A percentile compares a stretch with the other conserved stretches of the same genome.
Evolutionary conservation across 2,113 vertebrate genomes (phyloP).

Genomic region (Plecturocebus donacophilus): DNA sequence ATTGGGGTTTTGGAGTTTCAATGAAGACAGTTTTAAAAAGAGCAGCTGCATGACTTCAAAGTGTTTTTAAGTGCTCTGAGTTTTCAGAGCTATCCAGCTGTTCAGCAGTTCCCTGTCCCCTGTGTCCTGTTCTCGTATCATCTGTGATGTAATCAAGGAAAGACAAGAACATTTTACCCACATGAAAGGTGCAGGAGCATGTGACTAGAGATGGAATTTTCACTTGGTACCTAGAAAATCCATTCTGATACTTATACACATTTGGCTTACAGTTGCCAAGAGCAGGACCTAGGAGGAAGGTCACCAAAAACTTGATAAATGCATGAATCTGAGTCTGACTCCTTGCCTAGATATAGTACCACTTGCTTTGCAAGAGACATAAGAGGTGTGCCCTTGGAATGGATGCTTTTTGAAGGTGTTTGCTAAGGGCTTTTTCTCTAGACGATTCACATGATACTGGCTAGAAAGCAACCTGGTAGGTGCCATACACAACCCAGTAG

Average conservation of each 20-base stretch:
- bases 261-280: not conserved
- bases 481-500: not conserved
- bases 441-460: not conserved
- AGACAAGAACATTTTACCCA: not conserved
- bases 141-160: conserved; percentile 43
- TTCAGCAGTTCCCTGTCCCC: not conserved
- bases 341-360: not conserved
- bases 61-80: conserved; percentile 67
- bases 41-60: conserved; percentile 82
- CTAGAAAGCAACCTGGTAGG: not conserved
- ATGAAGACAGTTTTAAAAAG: conserved; percentile 79
- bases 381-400: not conserved
- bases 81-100: conserved; percentile 72
- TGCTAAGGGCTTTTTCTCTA: not conserved
- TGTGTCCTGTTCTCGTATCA: conserved; percentile 71
- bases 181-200: not conserved
- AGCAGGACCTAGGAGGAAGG: not conserved
- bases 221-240: not conserved
- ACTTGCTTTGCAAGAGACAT: not conserved
- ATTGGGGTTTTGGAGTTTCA: conserved; percentile 48
- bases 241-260: not conserved
- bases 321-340: not conserved
- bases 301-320: not conserved
- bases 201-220: not conserved
- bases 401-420: not conserved